Conservation (phyloP, 2,113 vertebrate species). For the Silurus asotus region DNA sequence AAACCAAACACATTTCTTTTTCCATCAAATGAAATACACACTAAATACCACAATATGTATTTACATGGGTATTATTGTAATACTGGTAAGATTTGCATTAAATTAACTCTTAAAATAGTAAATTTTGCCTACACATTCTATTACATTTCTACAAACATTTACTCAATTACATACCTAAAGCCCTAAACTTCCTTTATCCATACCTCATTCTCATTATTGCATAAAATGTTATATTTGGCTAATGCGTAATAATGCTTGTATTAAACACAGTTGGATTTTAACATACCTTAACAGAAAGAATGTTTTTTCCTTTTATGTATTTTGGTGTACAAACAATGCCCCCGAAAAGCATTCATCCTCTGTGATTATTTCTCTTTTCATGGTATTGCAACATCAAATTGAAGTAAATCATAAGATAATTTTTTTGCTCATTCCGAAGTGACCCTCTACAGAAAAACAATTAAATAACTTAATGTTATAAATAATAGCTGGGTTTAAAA, state of each 20-base stretch:
- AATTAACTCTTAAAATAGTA: background rate
- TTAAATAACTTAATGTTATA: background rate
- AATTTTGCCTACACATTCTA: constrained; percentile 4
- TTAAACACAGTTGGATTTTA: background rate
- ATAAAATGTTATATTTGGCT: constrained; percentile 34
- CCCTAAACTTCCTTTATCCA: background rate
- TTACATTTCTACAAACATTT: background rate
- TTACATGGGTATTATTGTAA: background rate
- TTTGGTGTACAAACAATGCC: background rate
- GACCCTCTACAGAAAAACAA: background rate
- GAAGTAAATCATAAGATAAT: background rate
- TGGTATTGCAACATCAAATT: background rate
- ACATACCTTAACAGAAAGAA: background rate
- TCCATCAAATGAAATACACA: background rate
- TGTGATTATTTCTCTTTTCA: background rate
- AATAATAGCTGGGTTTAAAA: too few species aligned
- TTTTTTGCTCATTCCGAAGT: background rate
- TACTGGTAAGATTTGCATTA: background rate
- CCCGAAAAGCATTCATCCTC: background rate
- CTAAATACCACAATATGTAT: background rate
- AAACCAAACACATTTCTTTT: constrained; percentile 4
- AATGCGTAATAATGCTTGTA: constrained; percentile 20
- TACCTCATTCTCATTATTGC: constrained; percentile 14
- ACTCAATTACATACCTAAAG: background rate
- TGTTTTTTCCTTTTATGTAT: background rate